phyloP scores from a whole-genome alignment of 1,140 invertebrate species.

The Euschistus heros region DNA sequence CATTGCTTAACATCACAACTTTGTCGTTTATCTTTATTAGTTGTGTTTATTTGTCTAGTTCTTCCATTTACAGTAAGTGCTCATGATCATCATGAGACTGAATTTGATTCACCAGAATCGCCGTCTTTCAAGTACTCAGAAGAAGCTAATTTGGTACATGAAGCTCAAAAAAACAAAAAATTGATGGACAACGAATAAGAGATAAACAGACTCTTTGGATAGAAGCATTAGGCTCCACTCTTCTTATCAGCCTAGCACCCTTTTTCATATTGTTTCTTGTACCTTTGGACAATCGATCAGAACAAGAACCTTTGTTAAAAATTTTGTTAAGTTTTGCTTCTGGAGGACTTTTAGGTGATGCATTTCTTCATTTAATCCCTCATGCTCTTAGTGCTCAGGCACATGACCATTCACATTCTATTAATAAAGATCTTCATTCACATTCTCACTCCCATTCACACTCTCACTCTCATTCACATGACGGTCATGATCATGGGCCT shows the following conservation, averaged over 20 bases:
- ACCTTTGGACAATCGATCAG: constrained; percentile 76
- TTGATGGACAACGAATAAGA: constrained; percentile 15
- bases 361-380: constrained; percentile 92
- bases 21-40: no score
- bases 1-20: no score
- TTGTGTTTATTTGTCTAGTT: no score
- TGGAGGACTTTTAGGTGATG: constrained; percentile 88
- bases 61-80: background rate
- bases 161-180: constrained; percentile 27
- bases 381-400: constrained; percentile 67
- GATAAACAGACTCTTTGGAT: constrained; percentile 51
- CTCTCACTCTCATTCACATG: constrained; percentile 35
- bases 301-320: constrained; percentile 75
- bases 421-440: constrained; percentile 36
- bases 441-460: constrained; percentile 47
- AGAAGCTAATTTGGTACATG: constrained; percentile 47
- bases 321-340: constrained; percentile 87
- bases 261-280: constrained; percentile 90
- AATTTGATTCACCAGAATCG: constrained; percentile 34
- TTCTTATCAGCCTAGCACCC: constrained; percentile 87
- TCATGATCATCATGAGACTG: background rate
- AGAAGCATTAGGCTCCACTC: constrained; percentile 76
- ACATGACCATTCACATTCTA: constrained; percentile 34
- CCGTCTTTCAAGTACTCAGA: constrained; percentile 65
- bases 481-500: constrained; percentile 47